These are phyloP conservation scores for Andrena dorsata DNA, from an alignment of 2,888 invertebrate genomes.

Conservation along the genomic window DNA sequence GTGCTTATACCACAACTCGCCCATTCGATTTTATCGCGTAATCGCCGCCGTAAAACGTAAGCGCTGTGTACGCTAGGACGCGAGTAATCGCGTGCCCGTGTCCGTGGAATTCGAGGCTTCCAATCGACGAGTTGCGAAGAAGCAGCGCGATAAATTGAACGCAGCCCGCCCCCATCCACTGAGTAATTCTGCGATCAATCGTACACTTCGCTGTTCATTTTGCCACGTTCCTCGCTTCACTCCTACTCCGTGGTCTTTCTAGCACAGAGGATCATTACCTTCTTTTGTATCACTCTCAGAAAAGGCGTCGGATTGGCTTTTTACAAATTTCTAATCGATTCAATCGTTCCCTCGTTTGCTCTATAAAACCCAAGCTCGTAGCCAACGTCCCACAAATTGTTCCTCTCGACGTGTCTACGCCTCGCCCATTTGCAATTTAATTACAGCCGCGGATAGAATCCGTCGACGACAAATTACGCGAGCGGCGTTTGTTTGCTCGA, in stretches of 20 bases:
- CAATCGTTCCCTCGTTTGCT: too few species aligned
- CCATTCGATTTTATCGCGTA: slow-evolving; percentile 55
- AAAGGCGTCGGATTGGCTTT: too few species aligned
- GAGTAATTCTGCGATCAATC: background rate
- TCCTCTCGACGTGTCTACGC: too few species aligned
- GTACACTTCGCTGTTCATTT: too few species aligned
- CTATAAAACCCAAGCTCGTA: too few species aligned
- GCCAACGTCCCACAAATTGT: too few species aligned
- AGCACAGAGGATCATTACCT: too few species aligned
- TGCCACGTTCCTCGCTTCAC: background rate
- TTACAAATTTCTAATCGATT: too few species aligned
- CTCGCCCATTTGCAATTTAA: slow-evolving; percentile 9
- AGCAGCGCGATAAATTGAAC: background rate
- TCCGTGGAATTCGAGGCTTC: background rate
- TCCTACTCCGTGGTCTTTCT: background rate
- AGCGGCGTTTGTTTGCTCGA: background rate
- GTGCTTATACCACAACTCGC: slow-evolving; percentile 60
- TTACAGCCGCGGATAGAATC: background rate
- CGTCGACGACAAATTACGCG: background rate
- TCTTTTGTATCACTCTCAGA: too few species aligned
- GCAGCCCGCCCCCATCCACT: background rate
- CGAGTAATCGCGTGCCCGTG: slow-evolving; percentile 45
- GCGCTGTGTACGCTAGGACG: background rate
- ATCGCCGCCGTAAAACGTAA: slow-evolving; percentile 26
- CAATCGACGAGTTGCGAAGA: slow-evolving; percentile 2